These are phyloP conservation scores for Microtus montanus DNA, from an alignment of 2,113 vertebrate genomes.

Conservation along the genomic window DNA sequence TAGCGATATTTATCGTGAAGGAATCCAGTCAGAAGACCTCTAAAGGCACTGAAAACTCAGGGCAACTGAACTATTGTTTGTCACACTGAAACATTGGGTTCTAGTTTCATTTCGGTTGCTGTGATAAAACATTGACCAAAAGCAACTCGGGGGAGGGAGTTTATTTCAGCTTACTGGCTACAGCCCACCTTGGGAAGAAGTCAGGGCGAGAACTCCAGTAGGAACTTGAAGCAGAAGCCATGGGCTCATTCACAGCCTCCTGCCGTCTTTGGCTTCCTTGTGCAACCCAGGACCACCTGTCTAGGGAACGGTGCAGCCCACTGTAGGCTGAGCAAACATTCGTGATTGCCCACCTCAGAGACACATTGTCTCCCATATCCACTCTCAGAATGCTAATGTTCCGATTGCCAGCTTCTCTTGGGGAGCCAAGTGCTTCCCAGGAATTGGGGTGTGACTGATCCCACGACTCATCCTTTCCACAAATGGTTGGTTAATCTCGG, in stretches of 20 bases:
- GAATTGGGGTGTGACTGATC: not conserved
- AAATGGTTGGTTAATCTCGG: not conserved
- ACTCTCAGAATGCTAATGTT: not conserved
- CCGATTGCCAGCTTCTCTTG: not conserved
- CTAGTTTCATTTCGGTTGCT: not conserved
- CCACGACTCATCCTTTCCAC: not conserved
- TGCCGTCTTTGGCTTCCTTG: not conserved
- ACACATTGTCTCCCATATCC: not conserved
- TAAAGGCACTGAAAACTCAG: slow-evolving; percentile 9
- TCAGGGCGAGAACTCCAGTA: not conserved
- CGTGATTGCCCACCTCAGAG: not conserved
- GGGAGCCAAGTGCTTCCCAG: not conserved
- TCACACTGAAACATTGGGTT: not conserved
- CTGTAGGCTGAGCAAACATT: not conserved
- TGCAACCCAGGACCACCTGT: not conserved
- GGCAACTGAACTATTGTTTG: not conserved
- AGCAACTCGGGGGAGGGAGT: not conserved
- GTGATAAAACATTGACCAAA: not conserved
- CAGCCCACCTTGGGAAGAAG: too few species aligned
- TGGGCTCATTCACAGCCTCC: not conserved
- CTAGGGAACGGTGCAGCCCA: not conserved
- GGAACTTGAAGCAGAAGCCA: not conserved
- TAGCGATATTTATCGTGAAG: slow-evolving; percentile 18
- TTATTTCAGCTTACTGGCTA: not conserved
- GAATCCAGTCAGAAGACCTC: slow-evolving; percentile 9